Evolutionary conservation across 2,888 invertebrate species (phyloP).

Genomic region (Agonum fuliginosum): DNA sequence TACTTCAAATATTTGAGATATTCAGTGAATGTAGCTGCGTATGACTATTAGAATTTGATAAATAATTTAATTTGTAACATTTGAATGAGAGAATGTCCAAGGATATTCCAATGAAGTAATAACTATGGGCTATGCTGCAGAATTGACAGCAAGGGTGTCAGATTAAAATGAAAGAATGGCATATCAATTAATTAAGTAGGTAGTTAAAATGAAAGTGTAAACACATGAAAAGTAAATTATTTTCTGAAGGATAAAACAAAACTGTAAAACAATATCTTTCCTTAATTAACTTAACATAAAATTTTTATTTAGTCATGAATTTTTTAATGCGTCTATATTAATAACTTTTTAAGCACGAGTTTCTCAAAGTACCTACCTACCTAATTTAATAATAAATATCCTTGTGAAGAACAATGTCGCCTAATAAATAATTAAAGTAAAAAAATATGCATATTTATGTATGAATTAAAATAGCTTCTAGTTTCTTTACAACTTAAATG

Average conservation of each 20-base stretch:
- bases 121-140: neutral
- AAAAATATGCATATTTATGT: no score
- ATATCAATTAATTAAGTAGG: slow-evolving; percentile 22
- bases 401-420: no score
- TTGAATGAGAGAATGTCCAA: neutral
- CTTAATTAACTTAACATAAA: neutral
- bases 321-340: neutral
- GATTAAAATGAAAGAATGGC: neutral
- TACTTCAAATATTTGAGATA: neutral
- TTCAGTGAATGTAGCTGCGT: neutral
- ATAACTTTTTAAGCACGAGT: no score
- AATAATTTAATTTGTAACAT: neutral
- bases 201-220: slow-evolving; percentile 11
- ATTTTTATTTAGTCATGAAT: neutral
- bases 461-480: no score
- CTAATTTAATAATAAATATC: no score
- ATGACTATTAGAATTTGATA: slow-evolving; percentile 2
- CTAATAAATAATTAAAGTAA: no score
- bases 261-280: neutral
- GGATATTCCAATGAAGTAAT: slow-evolving; percentile 1
- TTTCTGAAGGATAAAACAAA: neutral
- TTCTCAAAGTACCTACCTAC: no score
- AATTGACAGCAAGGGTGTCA: slow-evolving; percentile 10
- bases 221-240: slow-evolving; percentile 9
- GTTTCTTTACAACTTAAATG: no score